Conservation (phyloP, 2,113 vertebrate genomes). For the Acanthochromis polyacanthus region DNA sequence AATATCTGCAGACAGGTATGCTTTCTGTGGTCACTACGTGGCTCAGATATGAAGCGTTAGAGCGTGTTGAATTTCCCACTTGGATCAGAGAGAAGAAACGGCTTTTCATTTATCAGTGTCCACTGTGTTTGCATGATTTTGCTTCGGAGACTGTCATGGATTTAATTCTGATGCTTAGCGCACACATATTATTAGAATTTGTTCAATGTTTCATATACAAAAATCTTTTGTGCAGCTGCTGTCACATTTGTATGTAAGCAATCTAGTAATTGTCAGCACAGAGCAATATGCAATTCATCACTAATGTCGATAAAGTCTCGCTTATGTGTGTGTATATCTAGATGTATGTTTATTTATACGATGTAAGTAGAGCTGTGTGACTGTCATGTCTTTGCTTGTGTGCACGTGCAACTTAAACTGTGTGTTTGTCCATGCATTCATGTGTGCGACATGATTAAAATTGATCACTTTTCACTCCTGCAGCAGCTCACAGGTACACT, state of each 20-base stretch:
- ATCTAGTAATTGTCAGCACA: neutral
- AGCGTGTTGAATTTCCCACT: neutral
- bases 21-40: neutral
- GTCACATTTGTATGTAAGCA: neutral
- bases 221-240: neutral
- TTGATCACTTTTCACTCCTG: slow-evolving; percentile 1
- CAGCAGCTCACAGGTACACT: slow-evolving; percentile 90
- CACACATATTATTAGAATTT: neutral
- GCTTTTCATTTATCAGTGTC: neutral
- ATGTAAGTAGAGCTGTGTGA: neutral
- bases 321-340: neutral
- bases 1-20: neutral
- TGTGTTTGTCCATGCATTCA: slow-evolving; percentile 5
- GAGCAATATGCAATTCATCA: neutral
- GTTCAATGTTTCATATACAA: neutral
- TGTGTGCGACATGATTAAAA: neutral
- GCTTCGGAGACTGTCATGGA: neutral
- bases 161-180: neutral
- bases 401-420: neutral
- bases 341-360: neutral
- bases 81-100: neutral
- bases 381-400: neutral
- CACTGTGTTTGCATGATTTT: neutral
- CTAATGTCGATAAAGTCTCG: neutral
- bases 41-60: neutral